These are phyloP conservation scores for Drosophila jambulina DNA, from an alignment of 1,140 invertebrate genomes.

Conservation along the genomic window DNA sequence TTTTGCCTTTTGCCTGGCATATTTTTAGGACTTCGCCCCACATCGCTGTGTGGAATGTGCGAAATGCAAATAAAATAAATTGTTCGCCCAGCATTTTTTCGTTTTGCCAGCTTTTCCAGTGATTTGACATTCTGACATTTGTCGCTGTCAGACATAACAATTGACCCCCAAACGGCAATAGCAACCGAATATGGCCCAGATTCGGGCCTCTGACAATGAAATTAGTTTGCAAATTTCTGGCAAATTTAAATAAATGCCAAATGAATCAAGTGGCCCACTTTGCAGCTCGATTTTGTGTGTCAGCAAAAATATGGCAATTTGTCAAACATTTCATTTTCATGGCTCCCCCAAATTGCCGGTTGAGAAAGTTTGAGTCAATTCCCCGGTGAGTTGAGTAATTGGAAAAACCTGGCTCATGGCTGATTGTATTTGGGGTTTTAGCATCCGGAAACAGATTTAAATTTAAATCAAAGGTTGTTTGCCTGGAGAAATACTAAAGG, in stretches of 20 bases:
- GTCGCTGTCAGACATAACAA: conserved; percentile 77
- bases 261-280: conserved; percentile 40
- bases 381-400: conserved; percentile 29
- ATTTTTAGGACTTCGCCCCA: conserved; percentile 55
- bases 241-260: conserved; percentile 55
- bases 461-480: background rate
- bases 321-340: conserved; percentile 35
- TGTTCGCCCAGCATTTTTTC: conserved; percentile 12
- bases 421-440: background rate
- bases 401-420: conserved; percentile 6
- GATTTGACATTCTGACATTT: conserved; percentile 76
- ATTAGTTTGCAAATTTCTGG: conserved; percentile 43
- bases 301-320: conserved; percentile 43
- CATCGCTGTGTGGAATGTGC: conserved; percentile 27
- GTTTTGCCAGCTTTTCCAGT: conserved; percentile 35
- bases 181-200: conserved; percentile 27
- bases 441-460: background rate
- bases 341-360: conserved; percentile 17
- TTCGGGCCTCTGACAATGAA: conserved; percentile 38
- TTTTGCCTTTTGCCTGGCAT: conserved; percentile 55
- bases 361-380: conserved; percentile 26
- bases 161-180: conserved; percentile 61
- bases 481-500: background rate
- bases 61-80: conserved; percentile 60
- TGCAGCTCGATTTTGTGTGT: conserved; percentile 14